Base-by-base conservation (phyloP, 2,797 vertebrate genomes). In the Limosa lapponica region DNA sequence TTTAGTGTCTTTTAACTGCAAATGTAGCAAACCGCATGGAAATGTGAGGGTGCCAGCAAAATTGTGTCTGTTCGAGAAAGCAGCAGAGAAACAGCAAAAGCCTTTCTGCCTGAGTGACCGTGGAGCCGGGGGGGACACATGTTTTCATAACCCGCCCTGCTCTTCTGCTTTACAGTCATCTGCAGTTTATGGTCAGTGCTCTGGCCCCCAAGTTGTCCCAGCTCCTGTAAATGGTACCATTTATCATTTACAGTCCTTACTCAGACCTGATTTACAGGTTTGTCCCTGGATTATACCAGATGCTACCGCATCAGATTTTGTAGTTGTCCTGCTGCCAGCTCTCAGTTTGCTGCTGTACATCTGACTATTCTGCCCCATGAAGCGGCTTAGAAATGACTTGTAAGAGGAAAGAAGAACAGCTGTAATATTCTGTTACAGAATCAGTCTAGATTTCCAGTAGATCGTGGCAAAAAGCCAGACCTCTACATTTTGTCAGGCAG, bases 251-350 rank as follows among this genome's bases (percentile, higher is more conserved):
- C 34, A 65, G 59, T 39, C 41, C 64, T 64, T 66, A 46, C 55
- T 74, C 52, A 77, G 71, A 84, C 44, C 57, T 54, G 73, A 84
- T 82, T 89, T 90, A 77, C 77, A 52, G 58, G 62, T 94, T 92
- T 94, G 58, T 89, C 41, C 57, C 52, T 0, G 1, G 71, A 88
- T 79, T 62, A 24, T 54, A 69, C 69, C 73, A 90, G 80, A 57
- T 95, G 80, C 34, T 70, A 75, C 52, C 0, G 2, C n/a, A 17
- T 75, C 52, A 83, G 85, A 72, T 82, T 72, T 93, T 89, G 46
- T 43, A 57, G 22, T 13, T 94, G 57, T 95, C 57, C 52, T 61
- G 32, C 83, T 95, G 91, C 91, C 91, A 96, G 2, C 41, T 74
- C 78, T 37, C 36, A 48, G 57, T 89, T 87, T 92, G 67, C 44